Base-by-base conservation (phyloP, 2,797 vertebrate genomes). In the Scyliorhinus canicula region DNA sequence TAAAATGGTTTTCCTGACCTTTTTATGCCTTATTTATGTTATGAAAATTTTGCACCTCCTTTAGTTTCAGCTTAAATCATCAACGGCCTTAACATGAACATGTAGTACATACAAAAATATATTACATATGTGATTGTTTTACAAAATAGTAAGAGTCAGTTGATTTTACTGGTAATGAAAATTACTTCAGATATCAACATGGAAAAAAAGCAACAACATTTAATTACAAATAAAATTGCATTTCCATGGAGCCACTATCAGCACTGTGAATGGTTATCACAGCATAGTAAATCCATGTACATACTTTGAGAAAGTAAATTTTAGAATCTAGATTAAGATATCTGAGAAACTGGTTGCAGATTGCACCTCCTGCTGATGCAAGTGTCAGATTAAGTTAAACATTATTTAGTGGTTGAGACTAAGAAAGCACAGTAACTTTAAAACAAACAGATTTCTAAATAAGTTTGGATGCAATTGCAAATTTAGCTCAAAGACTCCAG, bases 191-290 rank as follows among this genome's bases (percentile, higher is more conserved):
- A 9, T 63, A 65, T 91, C 19, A 40, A 60, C 9, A 65, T 63
- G 57, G n/a, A n/a, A n/a, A 44, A 90, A 90, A 31, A n/a, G 35
- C 35, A 12, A 90, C 65, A 57, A 65, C n/a, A 65, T 91, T 91
- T 91, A 91, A 44, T 91, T 91, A 91, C n/a, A 44, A 40, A 65
- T 91, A 91, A 40, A 91, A 91, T 65, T 91, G 19, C n/a, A 91
- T 40, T 24, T n/a, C 35, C 60, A 12, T 44, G 24, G 88, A 65
- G n/a, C 57, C 57, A 91, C 44, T 47, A 26, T 82, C 6, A 82
- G 40, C 21, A 82, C 60, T 91, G 0, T 91, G 88, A 44, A 63
- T 63, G 60, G 16, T 21, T 91, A 65, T 9, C 14, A 63, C 40
- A 65, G 60, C n/a, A 3, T n/a, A 31, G 44, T 35, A 52, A 12